These are phyloP conservation scores for Cheilosia scutellata DNA, from an alignment of 2,888 invertebrate species.

Conservation along the genomic window DNA sequence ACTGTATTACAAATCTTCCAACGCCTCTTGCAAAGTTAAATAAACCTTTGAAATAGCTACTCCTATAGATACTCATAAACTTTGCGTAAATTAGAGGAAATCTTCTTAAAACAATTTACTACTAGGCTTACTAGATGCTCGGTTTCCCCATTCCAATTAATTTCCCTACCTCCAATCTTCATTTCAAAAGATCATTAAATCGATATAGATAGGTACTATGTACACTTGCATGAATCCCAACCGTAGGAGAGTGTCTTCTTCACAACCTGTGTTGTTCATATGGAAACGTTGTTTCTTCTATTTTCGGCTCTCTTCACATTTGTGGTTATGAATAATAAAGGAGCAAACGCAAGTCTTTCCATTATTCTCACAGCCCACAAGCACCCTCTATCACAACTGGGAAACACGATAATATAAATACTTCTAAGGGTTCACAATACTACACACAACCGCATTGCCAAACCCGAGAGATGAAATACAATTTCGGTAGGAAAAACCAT, in stretches of 20 bases:
- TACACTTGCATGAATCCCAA: conserved; percentile 4
- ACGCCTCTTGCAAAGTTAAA: conserved; percentile 15
- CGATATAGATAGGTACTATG: conserved; percentile 3
- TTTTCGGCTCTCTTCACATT: conserved; percentile 42
- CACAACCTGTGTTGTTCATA: conserved; percentile 41
- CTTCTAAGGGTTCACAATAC: conserved; percentile 51
- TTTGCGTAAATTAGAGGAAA: conserved; percentile 42
- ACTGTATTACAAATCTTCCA: conserved; percentile 32
- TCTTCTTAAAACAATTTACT: conserved; percentile 53
- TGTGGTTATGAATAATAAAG: conserved; percentile 48
- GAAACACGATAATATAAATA: conserved; percentile 57
- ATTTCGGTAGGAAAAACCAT: conserved; percentile 36
- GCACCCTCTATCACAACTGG: not conserved
- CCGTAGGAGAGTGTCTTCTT: conserved; percentile 4
- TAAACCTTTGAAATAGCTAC: conserved; percentile 1
- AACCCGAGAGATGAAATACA: conserved; percentile 16
- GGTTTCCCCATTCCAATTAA: conserved; percentile 46
- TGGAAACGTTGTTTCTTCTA: conserved; percentile 14
- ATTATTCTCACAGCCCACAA: conserved; percentile 15
- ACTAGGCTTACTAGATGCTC: conserved; percentile 19
- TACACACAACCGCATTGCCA: conserved; percentile 9
- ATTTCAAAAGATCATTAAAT: conserved; percentile 37
- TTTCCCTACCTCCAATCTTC: conserved; percentile 11
- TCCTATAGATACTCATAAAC: conserved; percentile 10
- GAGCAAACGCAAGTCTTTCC: conserved; percentile 7